These are phyloP conservation scores for Coelopa frigida DNA, from an alignment of 1,140 invertebrate genomes.

Conservation along the genomic window DNA sequence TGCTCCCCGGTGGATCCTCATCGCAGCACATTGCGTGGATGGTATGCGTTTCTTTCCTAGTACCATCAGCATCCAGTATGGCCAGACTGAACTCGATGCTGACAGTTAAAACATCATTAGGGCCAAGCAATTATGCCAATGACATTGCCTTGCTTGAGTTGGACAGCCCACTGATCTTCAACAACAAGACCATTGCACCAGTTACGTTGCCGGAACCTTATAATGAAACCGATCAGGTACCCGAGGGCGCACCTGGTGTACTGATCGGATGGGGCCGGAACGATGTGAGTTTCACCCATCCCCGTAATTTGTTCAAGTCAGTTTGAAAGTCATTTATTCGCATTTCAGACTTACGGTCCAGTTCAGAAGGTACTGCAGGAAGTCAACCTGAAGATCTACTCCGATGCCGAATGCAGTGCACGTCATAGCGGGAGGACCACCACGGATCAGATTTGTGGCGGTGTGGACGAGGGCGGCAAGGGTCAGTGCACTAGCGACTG, in stretches of 20 bases:
- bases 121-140: slow-evolving; percentile 14
- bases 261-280: slow-evolving; percentile 18
- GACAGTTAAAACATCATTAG: slow-evolving; percentile 1
- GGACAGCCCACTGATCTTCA: not conserved
- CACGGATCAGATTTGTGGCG: slow-evolving; percentile 24
- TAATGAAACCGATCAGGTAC: not conserved
- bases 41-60: not conserved
- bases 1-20: slow-evolving; percentile 9
- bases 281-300: slow-evolving; percentile 17
- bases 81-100: not conserved
- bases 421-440: slow-evolving; percentile 15
- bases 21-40: slow-evolving; percentile 14
- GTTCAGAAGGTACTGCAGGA: slow-evolving; percentile 20
- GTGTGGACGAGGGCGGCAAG: slow-evolving; percentile 26
- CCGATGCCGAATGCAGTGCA: slow-evolving; percentile 18
- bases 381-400: slow-evolving; percentile 22
- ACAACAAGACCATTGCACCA: not conserved
- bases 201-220: slow-evolving; percentile 5
- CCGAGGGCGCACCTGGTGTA: slow-evolving; percentile 2
- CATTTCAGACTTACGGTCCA: slow-evolving; percentile 18
- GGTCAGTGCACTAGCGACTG: slow-evolving; percentile 37
- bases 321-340: slow-evolving; percentile 1
- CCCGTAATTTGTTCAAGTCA: not conserved
- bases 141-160: slow-evolving; percentile 7
- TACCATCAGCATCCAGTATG: slow-evolving; percentile 5